These are phyloP conservation scores for Sitodiplosis mosellana DNA, from an alignment of 1,140 invertebrate species.

Conservation along the genomic window DNA sequence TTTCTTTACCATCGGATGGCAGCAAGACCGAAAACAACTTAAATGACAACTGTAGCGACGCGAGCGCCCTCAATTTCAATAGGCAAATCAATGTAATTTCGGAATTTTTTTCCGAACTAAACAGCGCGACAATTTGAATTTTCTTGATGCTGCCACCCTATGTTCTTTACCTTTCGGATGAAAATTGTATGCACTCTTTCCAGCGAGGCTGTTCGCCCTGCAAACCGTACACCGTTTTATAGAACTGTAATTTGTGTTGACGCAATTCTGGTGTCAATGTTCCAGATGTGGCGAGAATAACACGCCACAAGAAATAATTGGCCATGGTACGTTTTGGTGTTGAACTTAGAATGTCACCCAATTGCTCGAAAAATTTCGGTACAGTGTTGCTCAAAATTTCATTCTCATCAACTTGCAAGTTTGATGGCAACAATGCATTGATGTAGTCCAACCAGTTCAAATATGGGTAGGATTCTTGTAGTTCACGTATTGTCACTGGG, in stretches of 20 bases:
- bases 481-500: slow-evolving; percentile 59
- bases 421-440: slow-evolving; percentile 46
- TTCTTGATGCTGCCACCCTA: too few species aligned
- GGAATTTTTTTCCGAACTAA: too few species aligned
- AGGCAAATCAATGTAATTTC: too few species aligned
- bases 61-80: too few species aligned
- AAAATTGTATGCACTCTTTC: slow-evolving; percentile 64
- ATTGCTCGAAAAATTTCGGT: slow-evolving; percentile 49
- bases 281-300: slow-evolving; percentile 46
- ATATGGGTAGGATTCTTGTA: slow-evolving; percentile 49
- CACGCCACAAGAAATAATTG: slow-evolving; percentile 73
- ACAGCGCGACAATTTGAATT: too few species aligned
- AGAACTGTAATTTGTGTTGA: slow-evolving; percentile 50
- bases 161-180: slow-evolving; percentile 13
- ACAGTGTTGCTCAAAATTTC: slow-evolving; percentile 68
- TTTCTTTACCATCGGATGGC: too few species aligned
- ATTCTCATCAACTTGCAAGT: slow-evolving; percentile 36
- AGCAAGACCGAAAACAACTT: too few species aligned
- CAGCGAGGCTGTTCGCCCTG: slow-evolving; percentile 55
- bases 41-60: too few species aligned
- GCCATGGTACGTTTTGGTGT: slow-evolving; percentile 33
- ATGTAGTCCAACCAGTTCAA: slow-evolving; percentile 45
- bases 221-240: slow-evolving; percentile 52
- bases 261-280: slow-evolving; percentile 56
- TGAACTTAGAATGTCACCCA: slow-evolving; percentile 35